Evolutionary conservation across 2,888 invertebrate genomes (phyloP).

Genomic region (Apamea monoglypha): DNA sequence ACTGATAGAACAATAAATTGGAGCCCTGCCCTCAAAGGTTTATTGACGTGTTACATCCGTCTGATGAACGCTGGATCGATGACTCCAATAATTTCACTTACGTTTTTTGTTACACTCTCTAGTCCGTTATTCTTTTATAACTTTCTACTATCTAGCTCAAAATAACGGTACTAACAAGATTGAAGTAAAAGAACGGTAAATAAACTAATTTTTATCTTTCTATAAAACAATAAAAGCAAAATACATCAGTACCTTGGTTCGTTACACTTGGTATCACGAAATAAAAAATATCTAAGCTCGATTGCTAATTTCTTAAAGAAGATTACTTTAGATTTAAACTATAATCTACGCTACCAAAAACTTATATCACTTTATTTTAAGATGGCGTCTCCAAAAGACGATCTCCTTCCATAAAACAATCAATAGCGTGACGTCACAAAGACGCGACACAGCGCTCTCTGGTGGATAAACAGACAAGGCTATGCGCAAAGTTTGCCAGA

Average conservation of each 20-base stretch:
- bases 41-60: slow-evolving; percentile 91
- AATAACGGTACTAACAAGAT: slow-evolving; percentile 85
- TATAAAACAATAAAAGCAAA: slow-evolving; percentile 82
- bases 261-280: slow-evolving; percentile 92
- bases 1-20: slow-evolving; percentile 78
- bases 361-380: slow-evolving; percentile 91
- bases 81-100: slow-evolving; percentile 75
- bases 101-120: slow-evolving; percentile 65
- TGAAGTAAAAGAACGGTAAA: slow-evolving; percentile 85
- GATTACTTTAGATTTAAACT: slow-evolving; percentile 89
- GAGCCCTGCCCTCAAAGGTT: slow-evolving; percentile 87
- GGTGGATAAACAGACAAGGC: slow-evolving; percentile 55
- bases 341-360: slow-evolving; percentile 91
- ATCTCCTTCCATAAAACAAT: slow-evolving; percentile 86
- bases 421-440: slow-evolving; percentile 90
- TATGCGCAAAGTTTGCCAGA: slow-evolving; percentile 44
- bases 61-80: slow-evolving; percentile 86
- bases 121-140: slow-evolving; percentile 59
- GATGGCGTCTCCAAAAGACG: slow-evolving; percentile 90
- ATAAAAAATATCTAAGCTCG: slow-evolving; percentile 84
- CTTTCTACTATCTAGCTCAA: slow-evolving; percentile 70
- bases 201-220: slow-evolving; percentile 84
- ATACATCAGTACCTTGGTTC: slow-evolving; percentile 94
- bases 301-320: slow-evolving; percentile 82
- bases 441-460: slow-evolving; percentile 84